These are phyloP conservation scores for Microcaecilia unicolor DNA, from an alignment of 2,797 vertebrate genomes.

Conservation along the genomic window DNA sequence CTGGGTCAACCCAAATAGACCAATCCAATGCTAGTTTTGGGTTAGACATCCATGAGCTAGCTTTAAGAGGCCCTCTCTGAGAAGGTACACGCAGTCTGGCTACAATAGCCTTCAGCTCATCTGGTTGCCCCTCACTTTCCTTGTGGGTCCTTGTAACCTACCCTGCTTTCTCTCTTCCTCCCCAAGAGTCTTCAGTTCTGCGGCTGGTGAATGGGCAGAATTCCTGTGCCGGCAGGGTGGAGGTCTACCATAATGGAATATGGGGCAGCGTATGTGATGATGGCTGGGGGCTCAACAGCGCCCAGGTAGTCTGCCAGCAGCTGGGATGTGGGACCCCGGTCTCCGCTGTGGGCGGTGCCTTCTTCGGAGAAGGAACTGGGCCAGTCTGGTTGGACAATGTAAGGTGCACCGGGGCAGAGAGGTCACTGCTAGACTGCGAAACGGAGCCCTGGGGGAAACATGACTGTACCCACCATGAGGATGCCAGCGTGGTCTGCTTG, in stretches of 20 bases:
- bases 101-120: slow-evolving; percentile 11
- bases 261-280: slow-evolving; percentile 42
- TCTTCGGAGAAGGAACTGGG: not conserved
- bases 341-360: not conserved
- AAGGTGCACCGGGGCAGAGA: slow-evolving; percentile 14
- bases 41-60: too few species aligned
- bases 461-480: slow-evolving; percentile 31
- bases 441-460: slow-evolving; percentile 25
- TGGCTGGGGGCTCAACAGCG: slow-evolving; percentile 9
- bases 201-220: slow-evolving; percentile 3
- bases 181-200: slow-evolving; percentile 25
- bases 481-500: slow-evolving; percentile 18
- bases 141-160: slow-evolving; percentile 27
- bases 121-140: slow-evolving; percentile 28
- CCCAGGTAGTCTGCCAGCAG: slow-evolving; percentile 20
- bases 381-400: slow-evolving; percentile 38
- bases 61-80: too few species aligned
- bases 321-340: slow-evolving; percentile 9
- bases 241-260: slow-evolving; percentile 7
- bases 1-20: too few species aligned
- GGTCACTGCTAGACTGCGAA: slow-evolving; percentile 17
- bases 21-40: too few species aligned
- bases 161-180: slow-evolving; percentile 44
- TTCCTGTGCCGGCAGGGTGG: slow-evolving; percentile 7
- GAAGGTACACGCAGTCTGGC: not conserved